A percentile compares a stretch with the other conserved stretches of the same genome.
Conservation (phyloP, 2,888 invertebrate species). For the Galeopsomyia nigrocyanea region DNA sequence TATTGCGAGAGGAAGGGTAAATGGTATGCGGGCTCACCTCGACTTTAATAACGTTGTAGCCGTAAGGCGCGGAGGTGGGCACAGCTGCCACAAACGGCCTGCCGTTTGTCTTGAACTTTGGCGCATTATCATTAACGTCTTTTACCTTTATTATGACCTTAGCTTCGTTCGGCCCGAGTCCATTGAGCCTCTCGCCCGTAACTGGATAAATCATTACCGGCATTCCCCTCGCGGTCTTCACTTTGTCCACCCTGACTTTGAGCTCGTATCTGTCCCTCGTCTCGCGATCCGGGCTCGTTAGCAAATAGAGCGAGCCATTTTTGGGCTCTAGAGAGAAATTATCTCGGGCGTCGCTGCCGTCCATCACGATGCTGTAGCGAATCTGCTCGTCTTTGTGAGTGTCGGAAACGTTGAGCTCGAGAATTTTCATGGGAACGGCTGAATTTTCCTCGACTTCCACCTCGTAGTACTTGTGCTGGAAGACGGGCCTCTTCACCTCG, state of each 20-base stretch:
- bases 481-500: conserved; percentile 65
- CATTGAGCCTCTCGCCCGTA: conserved; percentile 79
- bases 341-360: conserved; percentile 73
- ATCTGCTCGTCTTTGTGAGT: conserved; percentile 75
- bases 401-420: conserved; percentile 83
- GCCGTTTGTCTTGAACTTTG: conserved; percentile 81
- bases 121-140: conserved; percentile 88
- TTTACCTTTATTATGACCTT: conserved; percentile 82
- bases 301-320: conserved; percentile 82
- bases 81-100: conserved; percentile 87
- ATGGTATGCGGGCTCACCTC: no score
- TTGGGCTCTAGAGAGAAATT: conserved; percentile 82
- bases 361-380: conserved; percentile 76
- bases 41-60: conserved; percentile 83
- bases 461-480: conserved; percentile 82
- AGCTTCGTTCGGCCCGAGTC: conserved; percentile 81
- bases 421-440: conserved; percentile 79
- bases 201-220: conserved; percentile 84
- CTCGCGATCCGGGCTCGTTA: conserved; percentile 83
- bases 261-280: conserved; percentile 76
- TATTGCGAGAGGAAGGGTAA: no score
- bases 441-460: conserved; percentile 87
- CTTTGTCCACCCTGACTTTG: conserved; percentile 71
- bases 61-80: conserved; percentile 84
- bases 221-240: conserved; percentile 77